A percentile compares a stretch with the other conserved stretches of the same genome.
These are phyloP conservation scores for Chaetodon auriga DNA, from an alignment of 2,113 vertebrate genomes.

Conservation along the genomic window DNA sequence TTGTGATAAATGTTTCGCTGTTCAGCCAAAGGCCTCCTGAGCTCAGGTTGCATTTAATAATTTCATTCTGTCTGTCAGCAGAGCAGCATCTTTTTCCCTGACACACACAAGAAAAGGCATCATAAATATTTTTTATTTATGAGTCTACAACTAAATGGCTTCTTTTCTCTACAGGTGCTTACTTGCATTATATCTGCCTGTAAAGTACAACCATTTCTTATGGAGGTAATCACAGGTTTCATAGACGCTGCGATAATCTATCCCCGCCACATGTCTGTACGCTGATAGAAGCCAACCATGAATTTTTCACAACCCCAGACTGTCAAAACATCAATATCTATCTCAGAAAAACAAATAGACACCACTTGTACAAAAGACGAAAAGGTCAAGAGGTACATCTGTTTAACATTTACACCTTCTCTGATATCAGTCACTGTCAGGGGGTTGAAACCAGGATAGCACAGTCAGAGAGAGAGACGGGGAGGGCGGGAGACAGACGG, in stretches of 20 bases:
- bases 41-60: slow-evolving; percentile 65
- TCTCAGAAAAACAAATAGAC: slow-evolving; percentile 52
- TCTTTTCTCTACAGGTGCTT: slow-evolving; percentile 23
- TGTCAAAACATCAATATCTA: slow-evolving; percentile 52
- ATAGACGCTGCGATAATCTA: not conserved
- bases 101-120: slow-evolving; percentile 51
- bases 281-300: not conserved
- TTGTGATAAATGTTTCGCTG: slow-evolving; percentile 71
- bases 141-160: not conserved
- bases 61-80: slow-evolving; percentile 70
- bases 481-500: slow-evolving; percentile 29
- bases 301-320: slow-evolving; percentile 36
- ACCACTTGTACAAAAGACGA: slow-evolving; percentile 8
- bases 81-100: slow-evolving; percentile 28
- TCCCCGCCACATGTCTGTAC: not conserved
- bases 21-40: slow-evolving; percentile 65
- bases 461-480: slow-evolving; percentile 27
- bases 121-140: slow-evolving; percentile 51
- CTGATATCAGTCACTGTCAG: slow-evolving; percentile 49
- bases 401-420: slow-evolving; percentile 64
- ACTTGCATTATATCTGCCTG: slow-evolving; percentile 10
- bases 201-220: slow-evolving; percentile 14
- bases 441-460: slow-evolving; percentile 53
- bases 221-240: not conserved
- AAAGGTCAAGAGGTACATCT: slow-evolving; percentile 65